These are phyloP conservation scores for Gorsachius goisagi DNA, from an alignment of 2,113 vertebrate species.

Conservation along the genomic window DNA sequence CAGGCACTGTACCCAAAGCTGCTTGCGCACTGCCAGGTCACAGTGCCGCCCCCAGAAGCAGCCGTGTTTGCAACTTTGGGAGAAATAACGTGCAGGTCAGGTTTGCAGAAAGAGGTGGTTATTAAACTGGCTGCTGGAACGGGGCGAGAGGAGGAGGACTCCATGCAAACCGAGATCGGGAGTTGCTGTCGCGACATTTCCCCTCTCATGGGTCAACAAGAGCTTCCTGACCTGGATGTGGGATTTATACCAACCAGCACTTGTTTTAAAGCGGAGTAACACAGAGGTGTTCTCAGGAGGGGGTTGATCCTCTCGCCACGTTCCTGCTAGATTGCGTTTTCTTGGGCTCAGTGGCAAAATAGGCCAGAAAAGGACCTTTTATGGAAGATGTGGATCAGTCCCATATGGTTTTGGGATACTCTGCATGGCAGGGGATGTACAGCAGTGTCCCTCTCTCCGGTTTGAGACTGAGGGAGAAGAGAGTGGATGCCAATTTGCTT, in stretches of 20 bases:
- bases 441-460: background rate
- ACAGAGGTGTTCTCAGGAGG: background rate
- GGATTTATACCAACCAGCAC: background rate
- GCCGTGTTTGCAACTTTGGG: accelerated
- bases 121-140: background rate
- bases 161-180: accelerated
- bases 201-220: background rate
- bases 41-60: background rate
- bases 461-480: background rate
- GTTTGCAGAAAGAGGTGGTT: background rate
- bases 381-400: background rate
- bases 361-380: background rate
- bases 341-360: background rate
- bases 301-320: accelerated
- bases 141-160: background rate
- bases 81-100: background rate
- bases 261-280: background rate
- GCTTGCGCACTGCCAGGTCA: background rate
- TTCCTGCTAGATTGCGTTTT: background rate
- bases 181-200: accelerated
- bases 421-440: background rate
- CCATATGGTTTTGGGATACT: background rate
- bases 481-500: background rate
- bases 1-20: too few relatives aligned
- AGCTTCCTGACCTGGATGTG: background rate